These are phyloP conservation scores for Nebria brevicollis DNA, from an alignment of 2,888 invertebrate species.

Conservation along the genomic window DNA sequence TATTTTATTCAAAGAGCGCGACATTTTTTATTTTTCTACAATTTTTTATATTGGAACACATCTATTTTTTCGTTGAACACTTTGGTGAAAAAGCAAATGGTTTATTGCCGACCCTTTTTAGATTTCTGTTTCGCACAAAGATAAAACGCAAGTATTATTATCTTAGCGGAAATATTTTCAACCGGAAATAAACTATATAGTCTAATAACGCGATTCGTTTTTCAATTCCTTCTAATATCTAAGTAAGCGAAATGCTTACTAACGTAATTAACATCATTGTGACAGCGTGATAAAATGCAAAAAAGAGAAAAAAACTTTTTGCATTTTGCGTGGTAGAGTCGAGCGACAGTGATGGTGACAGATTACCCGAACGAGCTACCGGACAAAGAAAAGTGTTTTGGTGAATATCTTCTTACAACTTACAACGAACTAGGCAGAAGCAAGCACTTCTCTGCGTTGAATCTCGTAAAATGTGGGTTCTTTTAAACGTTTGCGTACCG, in stretches of 20 bases:
- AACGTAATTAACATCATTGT: neutral
- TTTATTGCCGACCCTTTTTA: neutral
- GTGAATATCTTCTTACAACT: neutral
- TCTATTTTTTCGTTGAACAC: neutral
- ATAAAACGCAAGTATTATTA: neutral
- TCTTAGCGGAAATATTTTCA: neutral
- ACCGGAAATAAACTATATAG: neutral
- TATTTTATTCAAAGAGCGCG: too few species aligned
- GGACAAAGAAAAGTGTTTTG: neutral
- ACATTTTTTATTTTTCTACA: too few species aligned
- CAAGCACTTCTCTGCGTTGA: neutral
- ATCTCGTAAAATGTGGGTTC: neutral
- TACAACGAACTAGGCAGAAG: neutral
- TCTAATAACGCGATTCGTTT: neutral
- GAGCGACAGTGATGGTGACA: neutral
- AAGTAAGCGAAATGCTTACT: neutral
- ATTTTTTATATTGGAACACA: slow-evolving; percentile 8
- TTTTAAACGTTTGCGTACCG: neutral
- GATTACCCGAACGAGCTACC: neutral
- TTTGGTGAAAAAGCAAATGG: neutral
- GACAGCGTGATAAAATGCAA: neutral
- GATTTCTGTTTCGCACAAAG: neutral
- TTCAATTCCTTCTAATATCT: neutral
- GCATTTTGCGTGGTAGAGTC: neutral
- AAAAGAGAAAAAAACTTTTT: neutral